A percentile compares a stretch with the other conserved stretches of the same genome.
Evolutionary conservation across 2,888 invertebrate species (phyloP).

Genomic region (Dicranocentrus wangi): DNA sequence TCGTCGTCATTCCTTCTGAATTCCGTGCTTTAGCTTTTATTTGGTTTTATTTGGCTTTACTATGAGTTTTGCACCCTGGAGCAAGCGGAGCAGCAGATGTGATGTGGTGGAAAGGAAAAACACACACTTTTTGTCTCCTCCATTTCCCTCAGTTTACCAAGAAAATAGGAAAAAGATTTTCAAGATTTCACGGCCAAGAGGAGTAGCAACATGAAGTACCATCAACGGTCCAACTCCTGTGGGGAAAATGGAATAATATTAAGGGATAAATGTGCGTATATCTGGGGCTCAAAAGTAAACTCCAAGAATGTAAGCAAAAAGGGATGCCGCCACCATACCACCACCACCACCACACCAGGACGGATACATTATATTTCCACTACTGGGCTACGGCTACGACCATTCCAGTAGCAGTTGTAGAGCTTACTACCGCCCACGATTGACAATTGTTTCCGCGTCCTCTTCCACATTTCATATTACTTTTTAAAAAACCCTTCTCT

Average conservation of each 20-base stretch:
- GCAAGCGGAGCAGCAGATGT: conserved; percentile 9
- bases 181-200: conserved; percentile 14
- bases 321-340: conserved; percentile 18
- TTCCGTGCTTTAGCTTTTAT: conserved; percentile 13
- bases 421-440: conserved; percentile 1
- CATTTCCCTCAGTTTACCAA: conserved; percentile 30
- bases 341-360: conserved; percentile 19
- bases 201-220: conserved; percentile 26
- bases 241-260: conserved; percentile 18
- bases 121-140: conserved; percentile 10
- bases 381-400: too few species aligned
- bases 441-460: conserved; percentile 30
- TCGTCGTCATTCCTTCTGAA: too few species aligned
- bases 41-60: conserved; percentile 23
- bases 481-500: too few species aligned
- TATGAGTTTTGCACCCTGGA: conserved; percentile 21
- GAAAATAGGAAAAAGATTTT: conserved; percentile 13
- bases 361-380: neutral
- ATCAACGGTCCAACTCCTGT: conserved; percentile 15
- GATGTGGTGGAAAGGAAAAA: conserved; percentile 12
- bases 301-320: conserved; percentile 12
- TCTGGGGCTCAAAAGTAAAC: neutral
- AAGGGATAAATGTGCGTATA: neutral
- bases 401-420: neutral
- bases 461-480: conserved; percentile 9